These are phyloP conservation scores for Myotis planiceps DNA, from an alignment of 2,797 vertebrate genomes.

Conservation along the genomic window DNA sequence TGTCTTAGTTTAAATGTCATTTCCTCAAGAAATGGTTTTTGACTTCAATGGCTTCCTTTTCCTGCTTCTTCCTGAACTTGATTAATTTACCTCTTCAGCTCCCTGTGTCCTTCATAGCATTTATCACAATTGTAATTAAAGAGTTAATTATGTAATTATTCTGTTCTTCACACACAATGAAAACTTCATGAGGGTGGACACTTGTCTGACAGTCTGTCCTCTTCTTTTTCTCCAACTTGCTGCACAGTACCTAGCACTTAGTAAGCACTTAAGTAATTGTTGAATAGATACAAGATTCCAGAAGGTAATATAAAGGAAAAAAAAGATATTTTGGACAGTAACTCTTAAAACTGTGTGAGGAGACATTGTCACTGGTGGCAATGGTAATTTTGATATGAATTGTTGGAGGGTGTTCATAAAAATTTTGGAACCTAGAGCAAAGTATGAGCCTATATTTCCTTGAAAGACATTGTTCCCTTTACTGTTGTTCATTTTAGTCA, in stretches of 20 bases:
- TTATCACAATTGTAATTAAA: not conserved
- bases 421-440: not conserved
- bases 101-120: not conserved
- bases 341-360: not conserved
- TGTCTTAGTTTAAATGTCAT: slow-evolving; percentile 5
- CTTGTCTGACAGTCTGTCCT: not conserved
- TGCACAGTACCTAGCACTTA: not conserved
- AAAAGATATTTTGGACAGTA: not conserved
- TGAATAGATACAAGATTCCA: not conserved
- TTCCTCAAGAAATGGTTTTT: slow-evolving; percentile 17
- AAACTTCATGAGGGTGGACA: not conserved
- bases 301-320: not conserved
- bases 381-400: not conserved
- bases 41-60: not conserved
- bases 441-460: not conserved
- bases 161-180: not conserved
- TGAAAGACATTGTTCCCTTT: not conserved
- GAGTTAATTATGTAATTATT: slow-evolving; percentile 20
- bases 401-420: not conserved
- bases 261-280: slow-evolving; percentile 10
- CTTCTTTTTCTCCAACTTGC: not conserved
- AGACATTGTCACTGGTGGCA: not conserved
- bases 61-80: not conserved
- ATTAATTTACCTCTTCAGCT: not conserved
- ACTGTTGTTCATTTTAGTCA: not conserved